phyloP scores from a whole-genome alignment of 2,113 vertebrate genomes.

The Syngnathus typhle region DNA sequence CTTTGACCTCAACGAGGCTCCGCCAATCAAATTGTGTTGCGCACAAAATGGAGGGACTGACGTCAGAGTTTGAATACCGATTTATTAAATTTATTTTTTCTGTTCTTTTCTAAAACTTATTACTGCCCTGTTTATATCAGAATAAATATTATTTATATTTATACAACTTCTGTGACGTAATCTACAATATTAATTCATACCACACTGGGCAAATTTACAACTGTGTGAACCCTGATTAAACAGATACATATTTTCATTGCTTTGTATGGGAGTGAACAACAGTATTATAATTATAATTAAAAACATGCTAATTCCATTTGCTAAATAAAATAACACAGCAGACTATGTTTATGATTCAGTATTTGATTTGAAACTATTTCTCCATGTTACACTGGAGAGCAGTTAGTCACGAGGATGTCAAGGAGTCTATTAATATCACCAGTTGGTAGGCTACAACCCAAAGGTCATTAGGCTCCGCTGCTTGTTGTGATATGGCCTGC shows the following conservation, averaged over 20 bases:
- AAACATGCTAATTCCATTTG: neutral
- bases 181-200: too few relatives aligned
- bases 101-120: neutral
- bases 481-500: constrained; percentile 53
- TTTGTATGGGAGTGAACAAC: too few relatives aligned
- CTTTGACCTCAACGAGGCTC: constrained; percentile 21
- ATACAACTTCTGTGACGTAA: too few relatives aligned
- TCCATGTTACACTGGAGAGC: constrained; percentile 11
- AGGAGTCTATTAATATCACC: constrained; percentile 52
- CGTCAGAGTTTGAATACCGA: constrained; percentile 12
- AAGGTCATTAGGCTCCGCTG: constrained; percentile 20
- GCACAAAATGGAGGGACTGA: neutral
- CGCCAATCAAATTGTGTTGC: constrained; percentile 45
- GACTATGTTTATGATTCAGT: constrained; percentile 26
- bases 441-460: constrained; percentile 38
- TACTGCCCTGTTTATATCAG: too few relatives aligned
- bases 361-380: constrained; percentile 34
- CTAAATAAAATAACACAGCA: neutral
- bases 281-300: too few relatives aligned
- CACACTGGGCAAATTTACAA: too few relatives aligned
- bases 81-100: neutral
- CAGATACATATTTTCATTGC: too few relatives aligned
- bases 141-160: too few relatives aligned
- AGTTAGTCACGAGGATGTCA: constrained; percentile 12
- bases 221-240: too few relatives aligned